A percentile compares a stretch with the other conserved stretches of the same genome.
phyloP scores from a whole-genome alignment of 2,797 vertebrate species.

The Onychomys leucogaster region DNA sequence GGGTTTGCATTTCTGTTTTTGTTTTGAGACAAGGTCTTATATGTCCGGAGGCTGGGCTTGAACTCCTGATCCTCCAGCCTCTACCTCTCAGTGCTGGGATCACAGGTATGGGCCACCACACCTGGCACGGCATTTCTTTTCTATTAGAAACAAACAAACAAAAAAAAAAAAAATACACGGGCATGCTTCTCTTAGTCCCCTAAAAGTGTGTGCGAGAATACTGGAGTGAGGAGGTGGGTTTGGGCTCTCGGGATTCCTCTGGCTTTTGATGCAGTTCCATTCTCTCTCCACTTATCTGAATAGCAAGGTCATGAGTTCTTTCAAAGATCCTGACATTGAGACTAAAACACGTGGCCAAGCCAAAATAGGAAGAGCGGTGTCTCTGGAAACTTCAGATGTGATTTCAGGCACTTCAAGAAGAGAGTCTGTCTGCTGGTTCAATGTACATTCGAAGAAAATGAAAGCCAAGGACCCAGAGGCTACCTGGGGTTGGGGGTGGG shows the following conservation, averaged over 20 bases:
- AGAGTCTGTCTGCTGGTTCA: conserved; percentile 58
- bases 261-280: conserved; percentile 60
- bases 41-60: neutral
- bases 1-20: conserved; percentile 35
- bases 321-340: conserved; percentile 62
- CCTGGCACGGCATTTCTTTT: neutral
- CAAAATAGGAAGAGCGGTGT: neutral
- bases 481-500: neutral
- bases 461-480: conserved; percentile 22
- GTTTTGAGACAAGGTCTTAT: neutral
- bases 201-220: neutral
- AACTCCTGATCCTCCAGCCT: neutral
- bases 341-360: neutral
- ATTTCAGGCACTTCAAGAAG: conserved; percentile 71
- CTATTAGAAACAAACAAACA: conserved; percentile 45
- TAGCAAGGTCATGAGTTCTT: conserved; percentile 53
- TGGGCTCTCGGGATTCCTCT: conserved; percentile 32
- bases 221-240: neutral
- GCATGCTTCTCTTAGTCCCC: conserved; percentile 51
- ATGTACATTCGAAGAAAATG: conserved; percentile 46
- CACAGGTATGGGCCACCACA: neutral
- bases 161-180: neutral
- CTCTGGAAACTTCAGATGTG: conserved; percentile 55
- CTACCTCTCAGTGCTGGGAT: neutral
- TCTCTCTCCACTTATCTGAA: conserved; percentile 55